Percentiles rank a stretch among this genome's conserved stretches.
phyloP scores from a whole-genome alignment of 2,888 invertebrate species.

The Iphiclides podalirius region DNA sequence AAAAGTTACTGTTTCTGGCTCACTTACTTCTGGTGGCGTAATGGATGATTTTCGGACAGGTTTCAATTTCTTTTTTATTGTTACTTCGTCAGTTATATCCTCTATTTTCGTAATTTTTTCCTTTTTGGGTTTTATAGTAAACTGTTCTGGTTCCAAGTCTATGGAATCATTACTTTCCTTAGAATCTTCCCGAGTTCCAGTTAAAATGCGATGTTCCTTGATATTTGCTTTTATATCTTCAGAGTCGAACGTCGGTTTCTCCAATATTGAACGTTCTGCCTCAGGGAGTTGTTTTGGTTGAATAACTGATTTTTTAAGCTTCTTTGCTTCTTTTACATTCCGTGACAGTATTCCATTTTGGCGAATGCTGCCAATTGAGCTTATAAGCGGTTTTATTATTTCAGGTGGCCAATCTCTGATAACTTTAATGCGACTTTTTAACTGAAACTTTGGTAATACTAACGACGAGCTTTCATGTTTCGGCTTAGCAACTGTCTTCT shows the following conservation, averaged over 20 bases:
- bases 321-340: conserved; percentile 84
- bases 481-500: conserved; percentile 76
- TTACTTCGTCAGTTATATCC: conserved; percentile 82
- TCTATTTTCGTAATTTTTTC: conserved; percentile 69
- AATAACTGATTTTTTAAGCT: conserved; percentile 80
- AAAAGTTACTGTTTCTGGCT: conserved; percentile 89
- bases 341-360: conserved; percentile 85
- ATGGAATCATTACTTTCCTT: conserved; percentile 36
- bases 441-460: conserved; percentile 83
- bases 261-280: conserved; percentile 76
- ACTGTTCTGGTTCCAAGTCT: conserved; percentile 61
- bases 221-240: conserved; percentile 66
- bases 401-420: conserved; percentile 82
- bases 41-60: conserved; percentile 82
- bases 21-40: conserved; percentile 86
- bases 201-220: conserved; percentile 30
- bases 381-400: conserved; percentile 71
- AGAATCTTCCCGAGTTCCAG: conserved; percentile 36
- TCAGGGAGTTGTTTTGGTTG: conserved; percentile 80
- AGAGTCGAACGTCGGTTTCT: conserved; percentile 75
- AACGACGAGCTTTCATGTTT: conserved; percentile 63
- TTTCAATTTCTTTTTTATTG: conserved; percentile 87
- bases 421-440: conserved; percentile 85
- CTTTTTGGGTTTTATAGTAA: conserved; percentile 62
- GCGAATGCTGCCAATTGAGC: conserved; percentile 76